These are phyloP conservation scores for Tragelaphus scriptus DNA, from an alignment of 2,113 vertebrate species.

Conservation along the genomic window DNA sequence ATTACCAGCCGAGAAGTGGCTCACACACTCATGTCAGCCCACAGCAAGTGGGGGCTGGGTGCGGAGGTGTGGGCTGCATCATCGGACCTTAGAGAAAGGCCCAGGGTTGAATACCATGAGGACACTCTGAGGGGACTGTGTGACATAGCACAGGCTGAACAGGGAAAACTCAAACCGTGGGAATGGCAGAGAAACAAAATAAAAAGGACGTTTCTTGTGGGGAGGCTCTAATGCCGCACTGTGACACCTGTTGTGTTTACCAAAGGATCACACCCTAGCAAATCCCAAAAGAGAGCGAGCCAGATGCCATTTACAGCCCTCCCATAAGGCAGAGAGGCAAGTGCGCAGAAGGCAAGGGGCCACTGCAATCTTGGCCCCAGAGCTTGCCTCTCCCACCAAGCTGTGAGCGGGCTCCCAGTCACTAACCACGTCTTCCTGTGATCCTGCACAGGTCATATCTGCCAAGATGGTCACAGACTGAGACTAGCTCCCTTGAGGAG, in stretches of 20 bases:
- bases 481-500: background rate
- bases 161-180: fast-evolving
- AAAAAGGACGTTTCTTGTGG: fast-evolving
- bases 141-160: background rate
- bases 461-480: background rate
- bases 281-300: background rate
- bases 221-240: fast-evolving
- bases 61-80: fast-evolving
- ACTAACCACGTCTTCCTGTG: background rate
- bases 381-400: background rate
- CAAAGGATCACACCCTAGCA: fast-evolving
- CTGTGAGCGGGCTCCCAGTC: background rate
- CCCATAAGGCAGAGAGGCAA: background rate
- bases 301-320: background rate
- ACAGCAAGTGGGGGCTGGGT: background rate
- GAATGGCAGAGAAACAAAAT: background rate
- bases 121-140: background rate
- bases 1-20: background rate
- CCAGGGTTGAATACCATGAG: background rate
- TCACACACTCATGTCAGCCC: fast-evolving
- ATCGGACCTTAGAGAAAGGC: background rate
- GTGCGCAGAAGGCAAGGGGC: background rate
- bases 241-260: background rate
- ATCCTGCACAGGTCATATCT: background rate
- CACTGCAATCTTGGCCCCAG: background rate